phyloP scores from a whole-genome alignment of 2,888 invertebrate genomes.

The Drosophila mimica region DNA sequence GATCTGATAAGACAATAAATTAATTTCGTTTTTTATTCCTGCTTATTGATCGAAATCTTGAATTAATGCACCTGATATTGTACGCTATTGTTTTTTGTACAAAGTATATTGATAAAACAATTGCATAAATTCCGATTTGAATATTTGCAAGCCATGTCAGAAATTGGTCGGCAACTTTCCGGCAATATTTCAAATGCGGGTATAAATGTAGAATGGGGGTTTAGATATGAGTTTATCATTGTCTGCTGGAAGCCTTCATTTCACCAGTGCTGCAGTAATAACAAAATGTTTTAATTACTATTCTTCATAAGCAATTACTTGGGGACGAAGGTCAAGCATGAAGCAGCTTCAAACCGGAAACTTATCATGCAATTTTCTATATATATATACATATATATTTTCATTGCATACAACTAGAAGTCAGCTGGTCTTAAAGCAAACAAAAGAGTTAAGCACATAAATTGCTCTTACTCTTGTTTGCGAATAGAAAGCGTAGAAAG shows the following conservation, averaged over 20 bases:
- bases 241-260: neutral
- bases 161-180: conserved; percentile 41
- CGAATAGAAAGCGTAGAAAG: conserved; percentile 23
- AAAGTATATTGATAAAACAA: conserved; percentile 44
- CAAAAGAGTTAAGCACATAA: conserved; percentile 69
- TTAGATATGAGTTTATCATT: neutral
- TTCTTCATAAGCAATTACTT: conserved; percentile 26
- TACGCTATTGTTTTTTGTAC: conserved; percentile 25
- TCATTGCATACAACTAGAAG: conserved; percentile 50
- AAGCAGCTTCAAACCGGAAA: conserved; percentile 26
- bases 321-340: conserved; percentile 3
- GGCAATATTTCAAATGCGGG: conserved; percentile 25
- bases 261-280: conserved; percentile 14
- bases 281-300: conserved; percentile 13
- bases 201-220: neutral
- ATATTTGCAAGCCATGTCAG: conserved; percentile 42
- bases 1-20: conserved; percentile 42
- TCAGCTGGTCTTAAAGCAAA: conserved; percentile 31
- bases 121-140: conserved; percentile 41
- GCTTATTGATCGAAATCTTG: conserved; percentile 46
- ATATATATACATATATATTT: conserved; percentile 45
- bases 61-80: conserved; percentile 52
- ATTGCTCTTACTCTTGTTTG: conserved; percentile 28
- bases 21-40: conserved; percentile 41
- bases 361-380: conserved; percentile 26